Percentiles rank a stretch among this genome's conserved stretches.
Evolutionary conservation across 1,140 invertebrate species (phyloP).

Genomic region (Drosophila azteca): DNA sequence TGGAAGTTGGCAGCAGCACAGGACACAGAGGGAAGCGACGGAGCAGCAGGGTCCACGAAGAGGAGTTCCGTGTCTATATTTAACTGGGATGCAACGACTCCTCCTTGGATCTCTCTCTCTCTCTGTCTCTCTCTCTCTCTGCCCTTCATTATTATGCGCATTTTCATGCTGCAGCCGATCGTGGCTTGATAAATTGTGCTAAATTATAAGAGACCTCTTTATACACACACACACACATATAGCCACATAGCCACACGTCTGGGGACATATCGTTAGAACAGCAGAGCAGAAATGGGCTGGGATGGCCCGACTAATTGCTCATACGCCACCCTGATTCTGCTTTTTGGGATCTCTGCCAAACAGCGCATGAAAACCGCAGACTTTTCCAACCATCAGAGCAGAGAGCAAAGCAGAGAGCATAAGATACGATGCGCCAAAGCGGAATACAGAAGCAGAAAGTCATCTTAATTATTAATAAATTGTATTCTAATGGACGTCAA

Average conservation of each 20-base stretch:
- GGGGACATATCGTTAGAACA: conserved; percentile 3
- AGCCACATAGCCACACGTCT: not conserved
- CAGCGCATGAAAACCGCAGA: conserved; percentile 43
- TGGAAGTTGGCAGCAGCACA: conserved; percentile 52
- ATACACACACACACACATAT: conserved; percentile 17
- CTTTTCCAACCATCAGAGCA: conserved; percentile 29
- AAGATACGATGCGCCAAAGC: not conserved
- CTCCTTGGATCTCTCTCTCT: not conserved
- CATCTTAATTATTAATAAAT: conserved; percentile 61
- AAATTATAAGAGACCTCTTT: conserved; percentile 36
- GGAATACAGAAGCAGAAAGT: conserved; percentile 29
- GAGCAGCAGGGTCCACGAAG: not conserved
- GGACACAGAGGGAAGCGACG: conserved; percentile 13
- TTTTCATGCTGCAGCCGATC: conserved; percentile 34
- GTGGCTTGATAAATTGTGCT: conserved; percentile 35
- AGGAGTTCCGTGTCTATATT: conserved; percentile 19
- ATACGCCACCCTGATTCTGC: conserved; percentile 27
- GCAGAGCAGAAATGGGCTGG: not conserved
- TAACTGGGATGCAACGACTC: conserved; percentile 28
- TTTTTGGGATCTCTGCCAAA: conserved; percentile 39
- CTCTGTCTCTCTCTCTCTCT: not conserved
- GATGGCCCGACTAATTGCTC: conserved; percentile 33
- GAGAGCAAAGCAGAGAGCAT: conserved; percentile 2
- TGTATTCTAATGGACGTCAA: conserved; percentile 48
- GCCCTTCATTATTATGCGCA: conserved; percentile 32